Evolutionary conservation across 30 jellyfish, hydroid and myxozoan species (phyloP), one percentile per base, ranked within the genome.

Genomic region (Chrysaora quinquecirrha): DNA sequence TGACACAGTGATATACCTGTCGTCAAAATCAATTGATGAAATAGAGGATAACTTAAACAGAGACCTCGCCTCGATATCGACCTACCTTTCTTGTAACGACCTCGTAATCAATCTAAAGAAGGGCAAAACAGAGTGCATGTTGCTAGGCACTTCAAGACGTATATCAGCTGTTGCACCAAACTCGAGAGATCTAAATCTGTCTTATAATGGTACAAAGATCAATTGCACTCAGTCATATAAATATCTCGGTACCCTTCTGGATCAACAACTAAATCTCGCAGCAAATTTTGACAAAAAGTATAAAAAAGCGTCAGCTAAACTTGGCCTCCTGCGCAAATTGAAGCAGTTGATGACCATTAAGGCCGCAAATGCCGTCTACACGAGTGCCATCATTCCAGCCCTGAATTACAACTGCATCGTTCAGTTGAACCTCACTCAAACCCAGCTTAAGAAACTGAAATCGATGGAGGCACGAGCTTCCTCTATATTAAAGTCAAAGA

Each of bases 361-460:
- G 27, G 90, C 96, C 30, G 91, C 80, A 64, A 54, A 23, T 34
- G 91, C 87, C 31, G 74, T 86, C 56, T 86, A 32, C 91, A 76
- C 62, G 75, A 29, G 91, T 66, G 71, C 76, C 29, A 76, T 86
- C 86, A 34, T 75, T 60, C 83, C 90, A 75, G 79, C 82, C 71
- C 72, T 86, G 14, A 76, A 14, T 18, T 86, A 86, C 86, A 86
- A 66, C 91, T 86, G 90, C 81, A 86, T 68, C 43, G 90, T 86
- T 19, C 81, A 86, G 32, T 29, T 76, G 46, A 47, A 63, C 73
- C 89, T 74, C 71, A 73, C 84, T 18, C 21, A 64, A 47, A 84
- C 89, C 77, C 83, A 72, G 66, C 49, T 19, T 4, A 69, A 46
- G 68, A 64, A 75, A 49, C 87, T 76, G 34, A 56, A 35, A 48